phyloP scores from a whole-genome alignment of 2,888 invertebrate genomes.

The Drosophila monieri region DNA sequence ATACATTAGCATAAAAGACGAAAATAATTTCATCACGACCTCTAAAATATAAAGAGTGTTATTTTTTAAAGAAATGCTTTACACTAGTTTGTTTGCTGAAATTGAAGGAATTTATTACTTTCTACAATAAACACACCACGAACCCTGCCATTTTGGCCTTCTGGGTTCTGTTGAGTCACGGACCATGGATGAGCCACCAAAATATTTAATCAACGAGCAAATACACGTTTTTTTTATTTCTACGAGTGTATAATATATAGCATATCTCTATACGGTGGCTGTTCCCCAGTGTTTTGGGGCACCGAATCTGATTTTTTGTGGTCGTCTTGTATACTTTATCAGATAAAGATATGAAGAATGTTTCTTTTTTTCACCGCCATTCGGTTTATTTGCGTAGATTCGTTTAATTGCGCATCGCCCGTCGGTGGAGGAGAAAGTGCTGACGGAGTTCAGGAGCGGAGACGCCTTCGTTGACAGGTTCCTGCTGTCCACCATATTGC shows the following conservation, averaged over 20 bases:
- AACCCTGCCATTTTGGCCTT: slow-evolving; percentile 8
- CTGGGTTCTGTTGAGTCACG: slow-evolving; percentile 28
- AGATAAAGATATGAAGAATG: slow-evolving; percentile 31
- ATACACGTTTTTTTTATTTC: slow-evolving; percentile 17
- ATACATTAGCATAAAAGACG: slow-evolving; percentile 19
- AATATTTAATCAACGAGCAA: slow-evolving; percentile 24
- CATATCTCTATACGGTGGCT: slow-evolving; percentile 35
- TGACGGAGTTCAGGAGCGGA: slow-evolving; percentile 48
- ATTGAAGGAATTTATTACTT: slow-evolving; percentile 10
- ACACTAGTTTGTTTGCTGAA: not conserved
- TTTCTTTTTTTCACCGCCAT: slow-evolving; percentile 23
- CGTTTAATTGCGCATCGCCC: slow-evolving; percentile 62
- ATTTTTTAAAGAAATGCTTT: slow-evolving; percentile 3
- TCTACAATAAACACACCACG: slow-evolving; percentile 15
- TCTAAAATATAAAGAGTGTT: slow-evolving; percentile 1
- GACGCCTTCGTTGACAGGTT: slow-evolving; percentile 50
- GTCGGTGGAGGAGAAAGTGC: slow-evolving; percentile 42
- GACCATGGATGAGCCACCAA: slow-evolving; percentile 13
- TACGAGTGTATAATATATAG: slow-evolving; percentile 33
- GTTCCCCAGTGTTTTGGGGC: slow-evolving; percentile 14
- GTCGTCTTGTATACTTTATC: slow-evolving; percentile 26
- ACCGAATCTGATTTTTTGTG: slow-evolving; percentile 7
- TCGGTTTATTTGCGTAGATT: slow-evolving; percentile 63
- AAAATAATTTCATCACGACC: slow-evolving; percentile 15
- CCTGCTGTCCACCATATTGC: slow-evolving; percentile 32